Base-by-base conservation (phyloP, 2,888 invertebrate genomes). In the Ceramica pisi region DNA sequence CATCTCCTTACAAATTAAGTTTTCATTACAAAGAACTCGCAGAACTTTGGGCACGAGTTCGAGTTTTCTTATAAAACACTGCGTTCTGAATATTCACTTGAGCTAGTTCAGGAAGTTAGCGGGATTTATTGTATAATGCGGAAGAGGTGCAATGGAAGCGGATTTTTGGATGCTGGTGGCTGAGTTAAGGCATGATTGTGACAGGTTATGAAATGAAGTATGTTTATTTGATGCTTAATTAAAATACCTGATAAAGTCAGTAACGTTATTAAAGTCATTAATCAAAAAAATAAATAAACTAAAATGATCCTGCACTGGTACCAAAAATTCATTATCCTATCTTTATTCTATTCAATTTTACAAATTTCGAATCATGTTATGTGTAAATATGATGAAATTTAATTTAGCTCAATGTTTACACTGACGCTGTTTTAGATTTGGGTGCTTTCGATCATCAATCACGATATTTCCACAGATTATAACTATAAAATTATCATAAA, bases 51-150 rank as follows among this genome's bases (percentile, higher is more conserved):
- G 50, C 67, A 71, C 46, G 72, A 80, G 67, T 71, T 60, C 23
- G 62, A 66, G 66, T 78, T 83, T 86, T 77, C 78, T 82, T 77
- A 72, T 82, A 78, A 80, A 87, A 84, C 79, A 75, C 70, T 71
- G 57, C 41, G 74, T 71, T 80, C 67, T 61, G 84, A 82, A 77
- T 73, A 78, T 81, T 75, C 72, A 81, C 61, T 70, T 76, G 71
- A 83, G 87, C 84, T 87, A 79, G 81, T 78, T 81, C 74, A 55
- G 77, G 63, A 84, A 86, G 85, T 87, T 86, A 69, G 75, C 35
- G 67, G 78, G 81, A 86, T 87, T 87, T 87, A 87, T 88, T 86
- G 82, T 79, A 83, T 85, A 81, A 86, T 81, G 83, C 81, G 83
- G 65, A 55, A 46, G 48, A 75, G 67, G 65, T 84, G 82, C 84